phyloP scores from a whole-genome alignment of 35 echinoderm and acorn worm genomes.

The Ophiothrix spiculata region DNA sequence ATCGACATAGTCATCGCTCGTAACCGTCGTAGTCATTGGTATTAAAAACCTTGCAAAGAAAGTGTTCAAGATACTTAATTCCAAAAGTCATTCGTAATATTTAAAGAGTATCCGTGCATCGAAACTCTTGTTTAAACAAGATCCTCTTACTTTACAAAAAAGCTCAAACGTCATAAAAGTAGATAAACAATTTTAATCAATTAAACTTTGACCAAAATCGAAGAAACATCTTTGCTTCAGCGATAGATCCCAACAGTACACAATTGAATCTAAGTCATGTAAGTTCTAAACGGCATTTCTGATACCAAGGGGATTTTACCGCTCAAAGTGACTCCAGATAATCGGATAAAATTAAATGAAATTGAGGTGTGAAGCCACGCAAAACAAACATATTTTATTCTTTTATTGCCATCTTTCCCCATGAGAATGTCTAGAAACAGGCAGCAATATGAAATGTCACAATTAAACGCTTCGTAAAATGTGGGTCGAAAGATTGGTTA shows the following conservation, averaged over 20 bases:
- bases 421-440: neutral
- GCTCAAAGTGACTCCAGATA: neutral
- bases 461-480: slow-evolving; percentile 10
- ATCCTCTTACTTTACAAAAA: too few relatives aligned
- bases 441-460: neutral
- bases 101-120: too few relatives aligned
- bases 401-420: neutral
- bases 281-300: neutral
- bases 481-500: neutral
- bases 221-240: neutral
- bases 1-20: too few relatives aligned
- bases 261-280: neutral
- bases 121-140: too few relatives aligned
- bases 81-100: too few relatives aligned
- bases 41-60: too few relatives aligned
- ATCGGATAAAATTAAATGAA: slow-evolving; percentile 16
- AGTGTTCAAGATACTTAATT: too few relatives aligned
- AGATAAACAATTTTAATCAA: neutral
- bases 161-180: too few relatives aligned
- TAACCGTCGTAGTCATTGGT: too few relatives aligned
- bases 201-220: neutral
- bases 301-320: neutral
- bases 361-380: slow-evolving; percentile 14
- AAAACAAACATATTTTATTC: slow-evolving; percentile 17
- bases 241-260: neutral